These are phyloP conservation scores for Amazona guildingii DNA, from an alignment of 2,113 vertebrate genomes.

Conservation along the genomic window DNA sequence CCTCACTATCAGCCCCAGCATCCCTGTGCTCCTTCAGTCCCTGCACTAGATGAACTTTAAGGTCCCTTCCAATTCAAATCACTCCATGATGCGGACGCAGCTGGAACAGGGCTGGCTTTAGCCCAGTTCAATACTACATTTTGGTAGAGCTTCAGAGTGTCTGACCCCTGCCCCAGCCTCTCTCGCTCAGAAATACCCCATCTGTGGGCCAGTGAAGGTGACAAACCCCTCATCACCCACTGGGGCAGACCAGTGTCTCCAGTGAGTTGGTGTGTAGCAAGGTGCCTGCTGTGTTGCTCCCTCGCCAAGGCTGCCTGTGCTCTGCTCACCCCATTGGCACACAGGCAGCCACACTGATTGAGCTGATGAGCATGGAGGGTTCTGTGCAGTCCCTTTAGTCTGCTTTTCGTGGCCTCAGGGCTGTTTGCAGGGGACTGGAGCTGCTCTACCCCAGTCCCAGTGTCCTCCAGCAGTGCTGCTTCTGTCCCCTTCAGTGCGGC, in stretches of 20 bases:
- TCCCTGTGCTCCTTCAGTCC: neutral
- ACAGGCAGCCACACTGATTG: neutral
- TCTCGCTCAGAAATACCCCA: slow-evolving; percentile 82
- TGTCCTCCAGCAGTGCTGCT: neutral
- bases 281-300: neutral
- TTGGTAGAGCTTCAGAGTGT: neutral
- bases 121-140: accelerated
- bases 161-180: neutral
- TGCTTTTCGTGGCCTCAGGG: neutral
- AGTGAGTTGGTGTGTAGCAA: slow-evolving; percentile 76
- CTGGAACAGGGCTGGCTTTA: neutral
- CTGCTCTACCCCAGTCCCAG: neutral
- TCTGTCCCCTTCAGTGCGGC: neutral
- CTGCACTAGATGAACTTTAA: neutral
- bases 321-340: neutral
- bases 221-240: slow-evolving; percentile 62
- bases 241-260: slow-evolving; percentile 81
- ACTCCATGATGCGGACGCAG: neutral
- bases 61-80: neutral
- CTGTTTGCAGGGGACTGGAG: neutral
- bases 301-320: neutral
- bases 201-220: slow-evolving; percentile 89
- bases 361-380: neutral
- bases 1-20: neutral
- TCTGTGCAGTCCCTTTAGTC: neutral